Base-by-base conservation (phyloP, 2,113 vertebrate genomes). In the Vombatus ursinus region DNA sequence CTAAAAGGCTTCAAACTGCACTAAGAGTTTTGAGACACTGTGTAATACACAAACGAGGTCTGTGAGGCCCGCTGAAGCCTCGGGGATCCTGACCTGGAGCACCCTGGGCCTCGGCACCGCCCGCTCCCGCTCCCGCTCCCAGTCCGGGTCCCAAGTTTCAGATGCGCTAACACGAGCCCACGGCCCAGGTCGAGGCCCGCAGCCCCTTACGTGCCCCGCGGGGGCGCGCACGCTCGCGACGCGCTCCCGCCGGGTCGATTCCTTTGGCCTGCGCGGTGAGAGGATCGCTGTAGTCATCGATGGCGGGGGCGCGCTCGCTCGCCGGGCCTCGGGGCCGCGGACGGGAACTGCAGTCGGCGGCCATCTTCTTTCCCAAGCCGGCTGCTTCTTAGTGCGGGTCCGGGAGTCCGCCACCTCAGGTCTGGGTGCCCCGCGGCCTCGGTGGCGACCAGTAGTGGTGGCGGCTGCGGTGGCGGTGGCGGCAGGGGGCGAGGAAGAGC, bases 311-410 rank as follows among this genome's bases (percentile, higher is more conserved):
- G 93, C 94, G 8, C 94, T 93, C 25, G 19, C 26, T 37, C 25
- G 51, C 68, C 7, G 57, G 61, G 44, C 49, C 31, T 77, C 97
- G 94, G 47, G 96, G 44, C 52, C 98, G 97, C 96, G 98, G n/a
- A 93, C 90, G 95, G 54, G 84, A 89, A 61, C 96, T 94, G 96
- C 97, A 95, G 92, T 95, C 96, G 95, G 98, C 97, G 96, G 98
- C 98, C 98, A 98, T 98, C 95, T 98, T 98, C 57, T 96, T 3
- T 93, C 61, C 48, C 57, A 54, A 92, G 93, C 97, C 97, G 96
- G 98, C 98, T 3, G 94, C 77, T 97, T 93, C 25, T 16, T 24
- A 91, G 95, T 94, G 96, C 97, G 2, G 95, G 96, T n/a, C 95
- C 91, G 84, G 97, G 96, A 53, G 94, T 97, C 77, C 0, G 26